A percentile compares a stretch with the other conserved stretches of the same genome.
phyloP scores from a whole-genome alignment of 2,888 invertebrate species.

The Lottia scabra region DNA sequence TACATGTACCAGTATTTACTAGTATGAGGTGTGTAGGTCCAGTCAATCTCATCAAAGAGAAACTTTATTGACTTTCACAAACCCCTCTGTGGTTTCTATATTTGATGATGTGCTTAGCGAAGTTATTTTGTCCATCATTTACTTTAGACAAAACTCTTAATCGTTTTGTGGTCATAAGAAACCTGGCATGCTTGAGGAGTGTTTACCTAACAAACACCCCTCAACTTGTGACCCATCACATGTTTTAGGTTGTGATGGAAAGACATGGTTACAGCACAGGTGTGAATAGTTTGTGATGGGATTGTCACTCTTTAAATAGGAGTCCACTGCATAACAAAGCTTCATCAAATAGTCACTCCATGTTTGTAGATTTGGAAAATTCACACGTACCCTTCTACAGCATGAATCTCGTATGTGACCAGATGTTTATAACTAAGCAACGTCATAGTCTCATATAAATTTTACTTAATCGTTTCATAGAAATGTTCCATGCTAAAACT shows the following conservation, averaged over 20 bases:
- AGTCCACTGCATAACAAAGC: no score
- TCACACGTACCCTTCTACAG: no score
- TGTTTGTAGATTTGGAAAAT: background rate
- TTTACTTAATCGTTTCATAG: no score
- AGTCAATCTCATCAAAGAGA: background rate
- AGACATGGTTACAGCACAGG: constrained; percentile 1
- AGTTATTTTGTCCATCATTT: background rate
- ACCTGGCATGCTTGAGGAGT: background rate
- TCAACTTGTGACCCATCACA: background rate
- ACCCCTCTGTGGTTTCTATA: background rate
- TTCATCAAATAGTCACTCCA: background rate
- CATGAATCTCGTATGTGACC: no score
- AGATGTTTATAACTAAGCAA: no score
- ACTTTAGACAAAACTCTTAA: background rate
- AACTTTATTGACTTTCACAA: background rate
- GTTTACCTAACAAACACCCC: background rate
- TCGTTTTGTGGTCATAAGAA: background rate
- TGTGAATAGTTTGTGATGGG: background rate
- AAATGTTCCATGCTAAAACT: no score
- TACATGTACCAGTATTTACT: no score
- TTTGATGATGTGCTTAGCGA: background rate
- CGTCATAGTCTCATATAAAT: no score
- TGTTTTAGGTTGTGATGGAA: background rate
- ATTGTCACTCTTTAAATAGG: background rate
- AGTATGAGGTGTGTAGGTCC: no score